Conservation (phyloP, 2,113 vertebrate species). For the Tyto alba region DNA sequence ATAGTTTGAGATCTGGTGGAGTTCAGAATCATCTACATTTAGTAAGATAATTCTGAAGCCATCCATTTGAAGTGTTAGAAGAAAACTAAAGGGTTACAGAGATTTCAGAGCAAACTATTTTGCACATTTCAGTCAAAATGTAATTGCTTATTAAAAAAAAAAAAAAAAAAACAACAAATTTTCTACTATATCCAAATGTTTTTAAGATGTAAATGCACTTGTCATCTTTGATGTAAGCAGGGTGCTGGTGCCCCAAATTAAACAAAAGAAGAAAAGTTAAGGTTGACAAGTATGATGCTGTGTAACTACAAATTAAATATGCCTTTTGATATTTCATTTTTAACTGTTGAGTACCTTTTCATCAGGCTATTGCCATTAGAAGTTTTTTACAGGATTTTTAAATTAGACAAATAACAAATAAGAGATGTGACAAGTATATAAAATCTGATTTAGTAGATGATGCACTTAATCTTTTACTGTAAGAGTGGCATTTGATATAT, state of each 20-base stretch:
- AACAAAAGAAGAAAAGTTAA: conserved; percentile 49
- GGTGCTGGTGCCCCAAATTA: conserved; percentile 37
- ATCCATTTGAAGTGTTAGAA: not conserved
- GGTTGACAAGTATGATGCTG: conserved; percentile 46
- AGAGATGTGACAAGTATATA: conserved; percentile 50
- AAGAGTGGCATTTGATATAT: not conserved
- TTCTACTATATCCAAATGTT: conserved; percentile 30
- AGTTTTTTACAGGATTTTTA: conserved; percentile 14
- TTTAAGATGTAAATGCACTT: conserved; percentile 58
- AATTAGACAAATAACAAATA: conserved; percentile 31
- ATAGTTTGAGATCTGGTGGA: not conserved
- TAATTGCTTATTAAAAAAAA: not conserved
- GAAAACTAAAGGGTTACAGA: not conserved
- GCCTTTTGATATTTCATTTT: conserved; percentile 52
- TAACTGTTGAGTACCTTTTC: conserved; percentile 46
- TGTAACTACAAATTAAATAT: conserved; percentile 49
- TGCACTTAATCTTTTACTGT: not conserved
- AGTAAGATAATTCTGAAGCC: not conserved
- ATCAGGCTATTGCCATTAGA: conserved; percentile 26
- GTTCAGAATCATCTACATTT: not conserved
- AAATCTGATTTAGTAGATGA: conserved; percentile 39
- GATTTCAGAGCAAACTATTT: conserved; percentile 13
- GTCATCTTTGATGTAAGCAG: conserved; percentile 57
- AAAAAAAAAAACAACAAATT: not conserved
- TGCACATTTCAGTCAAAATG: conserved; percentile 23